Conservation (phyloP, 2,113 vertebrate genomes). For the Crotophaga sulcirostris region DNA sequence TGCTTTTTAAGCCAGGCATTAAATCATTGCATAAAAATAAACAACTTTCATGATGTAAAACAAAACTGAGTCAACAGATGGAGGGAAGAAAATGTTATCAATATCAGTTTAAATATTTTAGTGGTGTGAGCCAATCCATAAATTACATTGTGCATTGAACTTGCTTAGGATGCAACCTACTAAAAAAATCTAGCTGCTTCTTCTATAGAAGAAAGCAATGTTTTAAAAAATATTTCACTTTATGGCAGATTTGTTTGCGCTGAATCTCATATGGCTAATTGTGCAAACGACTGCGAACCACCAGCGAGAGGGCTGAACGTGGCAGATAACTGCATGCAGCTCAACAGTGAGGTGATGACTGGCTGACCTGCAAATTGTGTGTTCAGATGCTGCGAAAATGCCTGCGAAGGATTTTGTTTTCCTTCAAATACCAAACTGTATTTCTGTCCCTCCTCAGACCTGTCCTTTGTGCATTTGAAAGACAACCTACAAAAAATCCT, state of each 20-base stretch:
- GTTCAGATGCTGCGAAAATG: neutral
- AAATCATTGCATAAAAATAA: conserved; percentile 40
- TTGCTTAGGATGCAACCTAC: neutral
- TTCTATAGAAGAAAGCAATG: neutral
- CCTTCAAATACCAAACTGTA: neutral
- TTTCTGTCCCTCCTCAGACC: neutral
- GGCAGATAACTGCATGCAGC: neutral
- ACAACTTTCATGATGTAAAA: conserved; percentile 28
- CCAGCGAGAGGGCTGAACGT: neutral
- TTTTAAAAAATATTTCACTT: neutral
- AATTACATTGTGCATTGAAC: neutral
- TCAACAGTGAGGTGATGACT: neutral
- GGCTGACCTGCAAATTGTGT: fast-evolving
- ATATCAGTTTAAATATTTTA: conserved; percentile 6
- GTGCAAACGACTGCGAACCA: neutral
- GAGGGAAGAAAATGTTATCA: neutral
- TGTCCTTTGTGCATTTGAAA: neutral
- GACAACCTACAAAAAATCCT: neutral
- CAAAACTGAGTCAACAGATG: neutral
- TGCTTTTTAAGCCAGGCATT: conserved; percentile 43
- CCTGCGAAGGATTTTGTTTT: neutral
- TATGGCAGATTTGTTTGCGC: neutral
- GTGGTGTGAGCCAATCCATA: neutral
- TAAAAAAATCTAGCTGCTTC: neutral
- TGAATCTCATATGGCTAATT: neutral